Evolutionary conservation across 2,888 invertebrate genomes (phyloP), one percentile per base, ranked within the genome.

Genomic region (Pristionchus exspectatus): DNA sequence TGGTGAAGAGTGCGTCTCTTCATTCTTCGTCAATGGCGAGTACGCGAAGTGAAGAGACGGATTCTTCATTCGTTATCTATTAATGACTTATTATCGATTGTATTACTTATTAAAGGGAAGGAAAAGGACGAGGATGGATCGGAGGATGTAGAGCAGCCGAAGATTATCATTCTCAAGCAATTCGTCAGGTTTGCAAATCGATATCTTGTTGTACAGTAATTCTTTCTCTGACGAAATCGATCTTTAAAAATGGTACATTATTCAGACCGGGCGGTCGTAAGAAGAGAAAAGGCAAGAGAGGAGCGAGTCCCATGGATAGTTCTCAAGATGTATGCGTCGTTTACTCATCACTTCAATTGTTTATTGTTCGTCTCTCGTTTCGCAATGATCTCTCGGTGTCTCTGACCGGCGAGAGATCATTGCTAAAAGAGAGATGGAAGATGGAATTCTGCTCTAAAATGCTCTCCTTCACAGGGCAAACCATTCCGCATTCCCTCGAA

Each of bases 401-500:
- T 38, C 38, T 38, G 38, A 38, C 38, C 5, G 38, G 5, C 38
- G 38, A 38, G 38, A 38, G 38, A 38, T 38, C 38, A 38, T 38
- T 38, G 38, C 38, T 2, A 38, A 38, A 38, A 3, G 38, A 9
- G 44, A 50, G 44, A 50, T 10, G 44, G 10, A 50, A 50, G 9
- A 50, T 50, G 44, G 4, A 50, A 50, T 50, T 12, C 12, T 7
- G 44, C 12, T 50, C 44, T 50, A 24, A 12, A 69, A 27, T 10
- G 21, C 69, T 27, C 27, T 27, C 12, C 2, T 69, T 69, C 69
- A 4, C 69, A 69, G 69, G 44, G 44, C 44, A 74, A 74, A 16
- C 69, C 69, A 2, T 74, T 74, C 74, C 33, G 74, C 16, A 74
- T 74, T 38, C 33, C 74, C 16, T 77, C 77, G 10, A 77, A 77